Conservation (phyloP, 2,113 vertebrate genomes). For the Cyphomyrus plagiostoma region DNA sequence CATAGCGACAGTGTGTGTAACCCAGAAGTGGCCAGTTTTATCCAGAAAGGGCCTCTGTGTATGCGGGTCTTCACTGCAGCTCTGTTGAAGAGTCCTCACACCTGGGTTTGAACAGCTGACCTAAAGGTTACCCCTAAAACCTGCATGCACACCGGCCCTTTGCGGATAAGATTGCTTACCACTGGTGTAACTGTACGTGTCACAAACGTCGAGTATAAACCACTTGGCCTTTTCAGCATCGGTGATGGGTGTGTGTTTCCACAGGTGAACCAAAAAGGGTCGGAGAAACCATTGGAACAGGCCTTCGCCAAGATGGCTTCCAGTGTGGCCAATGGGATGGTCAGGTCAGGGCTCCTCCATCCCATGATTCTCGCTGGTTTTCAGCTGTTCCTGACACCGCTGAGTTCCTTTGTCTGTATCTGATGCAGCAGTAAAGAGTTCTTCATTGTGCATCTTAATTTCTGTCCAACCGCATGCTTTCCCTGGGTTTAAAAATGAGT, state of each 20-base stretch:
- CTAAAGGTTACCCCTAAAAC: no score
- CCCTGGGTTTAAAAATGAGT: neutral
- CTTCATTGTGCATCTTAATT: neutral
- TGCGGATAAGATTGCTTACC: no score
- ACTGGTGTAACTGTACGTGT: neutral
- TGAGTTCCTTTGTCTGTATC: neutral
- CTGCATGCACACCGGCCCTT: no score
- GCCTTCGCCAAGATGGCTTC: conserved; percentile 80
- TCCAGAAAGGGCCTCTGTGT: no score
- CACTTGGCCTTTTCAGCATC: neutral
- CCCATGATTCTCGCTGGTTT: neutral
- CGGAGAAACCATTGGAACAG: conserved; percentile 85
- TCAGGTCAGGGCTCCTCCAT: conserved; percentile 63
- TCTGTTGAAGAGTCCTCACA: no score
- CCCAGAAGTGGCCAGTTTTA: no score
- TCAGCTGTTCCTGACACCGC: neutral
- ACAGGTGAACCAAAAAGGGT: conserved; percentile 92
- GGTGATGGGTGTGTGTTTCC: neutral
- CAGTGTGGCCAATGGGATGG: conserved; percentile 75
- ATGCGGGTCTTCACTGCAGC: no score
- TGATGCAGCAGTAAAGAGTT: neutral
- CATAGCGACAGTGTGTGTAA: no score
- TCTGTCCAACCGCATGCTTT: neutral
- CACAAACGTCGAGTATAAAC: neutral
- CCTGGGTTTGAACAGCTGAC: no score